A percentile compares a stretch with the other conserved stretches of the same genome.
These are phyloP conservation scores for Oryzias javanicus DNA, from an alignment of 2,113 vertebrate species.

Conservation along the genomic window DNA sequence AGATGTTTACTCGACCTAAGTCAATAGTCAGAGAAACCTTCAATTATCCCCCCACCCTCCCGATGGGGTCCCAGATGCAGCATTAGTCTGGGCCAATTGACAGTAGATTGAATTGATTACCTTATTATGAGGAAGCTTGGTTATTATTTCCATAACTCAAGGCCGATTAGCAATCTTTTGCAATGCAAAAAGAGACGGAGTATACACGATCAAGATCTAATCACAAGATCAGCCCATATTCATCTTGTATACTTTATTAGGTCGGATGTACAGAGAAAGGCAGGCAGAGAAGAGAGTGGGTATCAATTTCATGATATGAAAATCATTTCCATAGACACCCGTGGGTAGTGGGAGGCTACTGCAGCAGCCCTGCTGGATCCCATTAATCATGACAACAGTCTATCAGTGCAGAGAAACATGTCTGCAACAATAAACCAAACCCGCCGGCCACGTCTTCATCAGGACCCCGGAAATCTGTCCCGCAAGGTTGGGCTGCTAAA, in stretches of 20 bases:
- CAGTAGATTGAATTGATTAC: slow-evolving; percentile 78
- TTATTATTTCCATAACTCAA: slow-evolving; percentile 83
- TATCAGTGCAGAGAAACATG: slow-evolving; percentile 12
- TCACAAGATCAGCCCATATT: slow-evolving; percentile 63
- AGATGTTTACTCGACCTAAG: slow-evolving; percentile 73
- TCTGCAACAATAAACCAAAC: slow-evolving; percentile 26
- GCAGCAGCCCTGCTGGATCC: slow-evolving; percentile 45
- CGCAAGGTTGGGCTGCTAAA: not conserved
- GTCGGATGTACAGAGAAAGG: slow-evolving; percentile 55
- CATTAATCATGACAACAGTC: slow-evolving; percentile 61
- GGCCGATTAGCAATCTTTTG: slow-evolving; percentile 68
- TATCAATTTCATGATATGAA: slow-evolving; percentile 67
- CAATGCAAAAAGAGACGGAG: slow-evolving; percentile 53
- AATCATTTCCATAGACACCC: slow-evolving; percentile 65
- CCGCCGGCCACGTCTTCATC: slow-evolving; percentile 16
- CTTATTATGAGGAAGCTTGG: slow-evolving; percentile 76
- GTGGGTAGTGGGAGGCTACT: slow-evolving; percentile 46
- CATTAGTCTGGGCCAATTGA: slow-evolving; percentile 72
- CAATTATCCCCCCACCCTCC: slow-evolving; percentile 60
- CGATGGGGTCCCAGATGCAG: slow-evolving; percentile 52
- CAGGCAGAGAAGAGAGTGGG: slow-evolving; percentile 48
- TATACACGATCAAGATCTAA: slow-evolving; percentile 66
- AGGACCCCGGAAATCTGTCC: not conserved
- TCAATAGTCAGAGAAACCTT: slow-evolving; percentile 74
- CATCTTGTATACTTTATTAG: slow-evolving; percentile 67